phyloP scores from a whole-genome alignment of 2,888 invertebrate genomes.

The Tetragonula carbonaria region DNA sequence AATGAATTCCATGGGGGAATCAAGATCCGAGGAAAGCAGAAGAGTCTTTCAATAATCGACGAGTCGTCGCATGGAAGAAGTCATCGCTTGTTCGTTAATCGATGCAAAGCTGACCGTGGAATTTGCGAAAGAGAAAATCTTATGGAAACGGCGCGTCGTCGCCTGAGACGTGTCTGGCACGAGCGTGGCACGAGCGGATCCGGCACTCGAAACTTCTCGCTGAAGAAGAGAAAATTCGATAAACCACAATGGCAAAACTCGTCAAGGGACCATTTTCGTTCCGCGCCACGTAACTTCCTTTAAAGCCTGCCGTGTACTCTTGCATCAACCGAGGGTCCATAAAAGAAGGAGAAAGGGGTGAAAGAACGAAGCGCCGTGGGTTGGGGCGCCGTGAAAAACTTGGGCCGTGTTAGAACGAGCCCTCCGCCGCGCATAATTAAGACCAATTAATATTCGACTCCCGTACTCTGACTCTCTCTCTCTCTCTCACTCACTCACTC shows the following conservation, averaged over 20 bases:
- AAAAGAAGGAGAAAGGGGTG: conserved; percentile 44
- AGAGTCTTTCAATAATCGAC: background rate
- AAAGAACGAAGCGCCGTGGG: background rate
- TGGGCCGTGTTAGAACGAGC: conserved; percentile 59
- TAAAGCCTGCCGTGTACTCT: conserved; percentile 47
- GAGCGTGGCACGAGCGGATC: background rate
- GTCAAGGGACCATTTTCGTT: conserved; percentile 63
- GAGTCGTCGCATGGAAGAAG: too few species aligned
- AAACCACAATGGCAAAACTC: conserved; percentile 64
- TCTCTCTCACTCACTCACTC: too few species aligned
- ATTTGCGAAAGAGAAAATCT: conserved; percentile 9
- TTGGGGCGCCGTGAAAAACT: conserved; percentile 52
- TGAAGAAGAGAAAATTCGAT: conserved; percentile 59
- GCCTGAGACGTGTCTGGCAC: conserved; percentile 55
- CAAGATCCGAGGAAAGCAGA: too few species aligned
- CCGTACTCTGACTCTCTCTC: conserved; percentile 61
- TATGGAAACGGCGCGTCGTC: conserved; percentile 20
- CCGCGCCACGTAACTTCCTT: conserved; percentile 58
- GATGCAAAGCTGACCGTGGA: conserved; percentile 33
- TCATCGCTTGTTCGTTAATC: conserved; percentile 21
- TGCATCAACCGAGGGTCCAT: conserved; percentile 37
- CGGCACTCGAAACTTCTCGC: conserved; percentile 47
- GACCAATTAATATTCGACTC: conserved; percentile 81
- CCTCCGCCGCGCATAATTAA: conserved; percentile 77
- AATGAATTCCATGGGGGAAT: too few species aligned